Evolutionary conservation across 2,797 vertebrate species (phyloP), one percentile per base, ranked within the genome.

Genomic region (Clarias platycephalus): DNA sequence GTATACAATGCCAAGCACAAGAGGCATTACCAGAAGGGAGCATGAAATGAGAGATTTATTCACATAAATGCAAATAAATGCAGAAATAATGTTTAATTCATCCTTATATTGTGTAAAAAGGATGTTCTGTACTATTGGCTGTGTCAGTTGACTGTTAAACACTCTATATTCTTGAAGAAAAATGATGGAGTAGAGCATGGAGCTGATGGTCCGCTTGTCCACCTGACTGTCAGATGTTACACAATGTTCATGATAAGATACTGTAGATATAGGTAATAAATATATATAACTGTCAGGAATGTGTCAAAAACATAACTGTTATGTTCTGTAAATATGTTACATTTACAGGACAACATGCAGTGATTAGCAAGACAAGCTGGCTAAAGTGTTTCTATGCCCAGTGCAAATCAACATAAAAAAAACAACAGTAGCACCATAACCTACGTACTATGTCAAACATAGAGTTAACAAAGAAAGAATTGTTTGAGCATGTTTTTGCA

Each of bases 211-310:
- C 34, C 68, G 81, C 16, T 84, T 13, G 3, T 44, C 84, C 22
- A 12, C 40, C 83, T 76, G 15, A 76, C 66, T 63, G 53, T 83
- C 71, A 84, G 20, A 26, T 63, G 44, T 90, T 88, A 85, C 72
- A 71, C 85, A 86, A 83, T 67, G 28, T 60, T 80, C 31, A 60
- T 37, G 20, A 37, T 63, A 16, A 62, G 44, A 79, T 57, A 0
- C 49, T 71, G 71, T 80, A 71, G 66, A 13, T 55, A 57, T 16
- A 20, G 53, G 20, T 34, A 76, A 58, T 58, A 58, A 31, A 76
- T 55, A 49, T 22, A 76, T 55, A 49, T 22, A 62, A n/a, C 44
- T 77, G 55, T 34, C 82, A 84, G 66, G 40, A 66, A 68, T 67
- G 28, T 72, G 28, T 72, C 15, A 81, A 80, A 81, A 22, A 74